A percentile compares a stretch with the other conserved stretches of the same genome.
These are phyloP conservation scores for Acinonyx jubatus DNA, from an alignment of 2,113 vertebrate species.

Conservation along the genomic window DNA sequence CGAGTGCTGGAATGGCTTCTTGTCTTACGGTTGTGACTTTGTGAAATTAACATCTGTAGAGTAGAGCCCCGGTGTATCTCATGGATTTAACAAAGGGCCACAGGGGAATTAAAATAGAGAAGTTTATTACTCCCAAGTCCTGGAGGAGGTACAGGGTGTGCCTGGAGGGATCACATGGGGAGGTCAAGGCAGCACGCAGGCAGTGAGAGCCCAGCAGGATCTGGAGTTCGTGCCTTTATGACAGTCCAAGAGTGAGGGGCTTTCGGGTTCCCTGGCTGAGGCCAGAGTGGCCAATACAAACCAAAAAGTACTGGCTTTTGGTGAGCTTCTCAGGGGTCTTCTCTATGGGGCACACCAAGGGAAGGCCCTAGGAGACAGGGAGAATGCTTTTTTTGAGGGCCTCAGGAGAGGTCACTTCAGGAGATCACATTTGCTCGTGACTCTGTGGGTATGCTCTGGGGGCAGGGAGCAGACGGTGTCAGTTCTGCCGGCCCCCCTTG, in stretches of 20 bases:
- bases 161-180: no score
- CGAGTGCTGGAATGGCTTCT: background rate
- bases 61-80: background rate
- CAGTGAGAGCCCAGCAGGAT: background rate
- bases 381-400: background rate
- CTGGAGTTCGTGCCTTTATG: background rate
- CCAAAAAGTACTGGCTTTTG: background rate
- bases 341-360: background rate
- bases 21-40: background rate
- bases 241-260: background rate
- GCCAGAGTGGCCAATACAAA: background rate
- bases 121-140: background rate
- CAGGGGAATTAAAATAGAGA: background rate
- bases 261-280: background rate
- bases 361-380: background rate
- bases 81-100: background rate
- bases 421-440: background rate
- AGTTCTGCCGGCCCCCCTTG: background rate
- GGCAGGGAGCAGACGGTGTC: background rate
- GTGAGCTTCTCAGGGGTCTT: background rate
- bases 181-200: background rate
- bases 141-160: background rate
- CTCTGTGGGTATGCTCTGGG: background rate
- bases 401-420: background rate
- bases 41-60: background rate